These are phyloP conservation scores for Hylyphantes graminicola DNA, from an alignment of 1,140 invertebrate species.

Conservation along the genomic window DNA sequence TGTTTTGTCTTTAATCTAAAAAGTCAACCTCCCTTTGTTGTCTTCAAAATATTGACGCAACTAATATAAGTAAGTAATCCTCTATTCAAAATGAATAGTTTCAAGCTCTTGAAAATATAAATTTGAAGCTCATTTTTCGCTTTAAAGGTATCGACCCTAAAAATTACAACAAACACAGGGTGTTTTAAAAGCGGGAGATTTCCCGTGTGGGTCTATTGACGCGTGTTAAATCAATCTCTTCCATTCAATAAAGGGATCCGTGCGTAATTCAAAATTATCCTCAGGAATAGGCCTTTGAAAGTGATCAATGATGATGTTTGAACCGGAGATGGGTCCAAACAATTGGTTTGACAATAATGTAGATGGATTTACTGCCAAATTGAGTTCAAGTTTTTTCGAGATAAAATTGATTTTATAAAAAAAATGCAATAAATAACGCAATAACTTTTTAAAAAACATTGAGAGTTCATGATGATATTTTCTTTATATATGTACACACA, in stretches of 20 bases:
- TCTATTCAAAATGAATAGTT: conserved; percentile 42
- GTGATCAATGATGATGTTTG: conserved; percentile 7
- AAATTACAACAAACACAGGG: conserved; percentile 33
- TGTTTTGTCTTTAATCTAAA: conserved; percentile 10
- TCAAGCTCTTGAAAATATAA: conserved; percentile 16
- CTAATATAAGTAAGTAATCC: conserved; percentile 12
- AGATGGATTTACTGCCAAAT: too few species aligned
- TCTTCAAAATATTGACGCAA: conserved; percentile 26
- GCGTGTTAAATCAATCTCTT: conserved; percentile 17
- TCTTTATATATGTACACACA: too few species aligned
- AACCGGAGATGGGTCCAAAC: too few species aligned
- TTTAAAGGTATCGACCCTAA: conserved; percentile 28
- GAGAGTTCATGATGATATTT: too few species aligned
- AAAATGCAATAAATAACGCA: too few species aligned
- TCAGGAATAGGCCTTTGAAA: conserved; percentile 27
- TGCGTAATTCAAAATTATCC: conserved; percentile 34
- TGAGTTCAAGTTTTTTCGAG: too few species aligned
- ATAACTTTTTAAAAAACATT: too few species aligned
- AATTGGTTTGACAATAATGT: too few species aligned
- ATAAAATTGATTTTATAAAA: too few species aligned
- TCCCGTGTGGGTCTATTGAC: conserved; percentile 23
- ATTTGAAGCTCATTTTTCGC: conserved; percentile 12
- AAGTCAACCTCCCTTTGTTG: conserved; percentile 5
- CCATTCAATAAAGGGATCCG: conserved; percentile 9
- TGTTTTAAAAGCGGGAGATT: conserved; percentile 7